Evolutionary conservation across 2,888 invertebrate species (phyloP).

Genomic region (Digitonthophagus gazella): DNA sequence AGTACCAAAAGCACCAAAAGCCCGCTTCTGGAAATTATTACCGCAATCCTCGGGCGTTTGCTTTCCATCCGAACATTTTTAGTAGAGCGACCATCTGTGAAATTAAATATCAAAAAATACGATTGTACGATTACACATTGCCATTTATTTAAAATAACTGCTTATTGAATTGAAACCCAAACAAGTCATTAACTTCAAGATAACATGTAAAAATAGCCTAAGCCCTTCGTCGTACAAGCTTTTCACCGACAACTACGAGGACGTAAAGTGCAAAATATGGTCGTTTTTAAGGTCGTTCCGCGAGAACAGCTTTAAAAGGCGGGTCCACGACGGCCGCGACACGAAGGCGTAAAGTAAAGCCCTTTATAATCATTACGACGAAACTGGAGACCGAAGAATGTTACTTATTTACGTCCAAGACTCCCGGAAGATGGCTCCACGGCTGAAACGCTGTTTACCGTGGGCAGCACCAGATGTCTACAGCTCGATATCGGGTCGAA

Average conservation of each 20-base stretch:
- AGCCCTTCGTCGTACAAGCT: neutral
- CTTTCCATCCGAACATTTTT: conserved; percentile 32
- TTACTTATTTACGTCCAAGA: conserved; percentile 38
- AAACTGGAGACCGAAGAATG: conserved; percentile 40
- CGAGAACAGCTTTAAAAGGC: neutral
- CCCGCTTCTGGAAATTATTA: neutral
- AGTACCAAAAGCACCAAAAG: neutral
- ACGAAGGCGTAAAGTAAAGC: conserved; percentile 44
- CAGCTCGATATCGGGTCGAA: neutral
- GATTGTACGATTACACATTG: neutral
- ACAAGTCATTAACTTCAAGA: neutral
- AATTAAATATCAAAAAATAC: neutral
- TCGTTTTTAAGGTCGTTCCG: too few species aligned
- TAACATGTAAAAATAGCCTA: neutral
- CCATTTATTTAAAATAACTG: neutral
- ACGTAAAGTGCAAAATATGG: neutral
- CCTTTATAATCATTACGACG: conserved; percentile 44
- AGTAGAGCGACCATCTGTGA: neutral
- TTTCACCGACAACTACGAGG: neutral
- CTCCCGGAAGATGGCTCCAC: neutral
- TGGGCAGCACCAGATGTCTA: neutral
- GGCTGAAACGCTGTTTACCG: neutral
- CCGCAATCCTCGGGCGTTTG: conserved; percentile 21
- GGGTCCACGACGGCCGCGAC: conserved; percentile 35
- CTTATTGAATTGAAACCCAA: too few species aligned